Percentiles rank a stretch among this genome's conserved stretches.
phyloP scores from a whole-genome alignment of 2,113 vertebrate genomes.

The Scophthalmus maximus region DNA sequence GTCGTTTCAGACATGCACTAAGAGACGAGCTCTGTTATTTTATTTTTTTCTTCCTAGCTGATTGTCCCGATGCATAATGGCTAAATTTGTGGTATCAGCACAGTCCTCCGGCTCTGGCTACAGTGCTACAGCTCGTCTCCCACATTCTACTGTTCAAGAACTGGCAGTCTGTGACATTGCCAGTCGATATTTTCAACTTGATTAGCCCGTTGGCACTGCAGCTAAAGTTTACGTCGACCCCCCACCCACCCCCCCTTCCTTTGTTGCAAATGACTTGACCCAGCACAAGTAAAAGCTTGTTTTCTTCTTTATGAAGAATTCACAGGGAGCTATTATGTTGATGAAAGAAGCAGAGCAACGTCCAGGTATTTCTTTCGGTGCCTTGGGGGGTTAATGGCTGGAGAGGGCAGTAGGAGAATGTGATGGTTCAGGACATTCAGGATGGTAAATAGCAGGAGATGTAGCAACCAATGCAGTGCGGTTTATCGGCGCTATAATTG shows the following conservation, averaged over 20 bases:
- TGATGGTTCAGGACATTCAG: background rate
- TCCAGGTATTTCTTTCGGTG: slow-evolving; percentile 10
- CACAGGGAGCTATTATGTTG: slow-evolving; percentile 16
- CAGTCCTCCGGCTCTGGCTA: background rate
- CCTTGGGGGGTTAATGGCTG: background rate
- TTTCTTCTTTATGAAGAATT: slow-evolving; percentile 40
- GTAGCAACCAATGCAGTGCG: background rate
- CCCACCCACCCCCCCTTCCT: background rate
- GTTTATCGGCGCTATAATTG: slow-evolving; percentile 7
- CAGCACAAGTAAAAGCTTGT: slow-evolving; percentile 6
- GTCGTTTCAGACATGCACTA: slow-evolving; percentile 30
- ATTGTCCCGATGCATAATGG: slow-evolving; percentile 24
- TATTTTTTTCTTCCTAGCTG: slow-evolving; percentile 38
- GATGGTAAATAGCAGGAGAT: slow-evolving; percentile 17
- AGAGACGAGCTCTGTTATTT: slow-evolving; percentile 10
- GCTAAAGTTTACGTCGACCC: slow-evolving; percentile 31
- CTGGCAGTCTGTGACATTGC: slow-evolving; percentile 31
- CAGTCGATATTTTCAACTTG: slow-evolving; percentile 49
- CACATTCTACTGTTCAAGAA: slow-evolving; percentile 37
- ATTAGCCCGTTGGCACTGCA: slow-evolving; percentile 39
- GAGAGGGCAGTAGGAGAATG: slow-evolving; percentile 2
- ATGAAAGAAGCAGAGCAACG: slow-evolving; percentile 14
- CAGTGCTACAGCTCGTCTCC: slow-evolving; percentile 27
- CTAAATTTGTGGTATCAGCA: slow-evolving; percentile 56
- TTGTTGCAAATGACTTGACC: slow-evolving; percentile 3